Conservation (phyloP, 2,797 vertebrate genomes). For the Triplophysa bombifrons region DNA sequence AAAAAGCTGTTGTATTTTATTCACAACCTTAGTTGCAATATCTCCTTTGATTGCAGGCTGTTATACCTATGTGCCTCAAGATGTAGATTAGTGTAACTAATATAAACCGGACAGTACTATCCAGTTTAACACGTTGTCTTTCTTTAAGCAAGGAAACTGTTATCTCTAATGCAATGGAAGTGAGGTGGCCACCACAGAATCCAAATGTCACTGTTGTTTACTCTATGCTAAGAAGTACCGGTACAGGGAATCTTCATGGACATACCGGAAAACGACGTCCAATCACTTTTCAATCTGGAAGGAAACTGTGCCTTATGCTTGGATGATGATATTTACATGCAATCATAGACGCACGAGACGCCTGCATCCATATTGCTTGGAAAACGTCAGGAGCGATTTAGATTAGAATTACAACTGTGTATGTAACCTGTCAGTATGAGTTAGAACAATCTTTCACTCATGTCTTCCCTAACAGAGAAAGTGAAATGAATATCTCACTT, state of each 20-base stretch:
- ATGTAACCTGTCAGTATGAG: slow-evolving; percentile 40
- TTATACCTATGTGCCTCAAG: neutral
- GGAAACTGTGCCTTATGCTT: slow-evolving; percentile 43
- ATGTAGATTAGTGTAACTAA: slow-evolving; percentile 16
- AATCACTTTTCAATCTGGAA: slow-evolving; percentile 32
- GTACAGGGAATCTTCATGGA: slow-evolving; percentile 16
- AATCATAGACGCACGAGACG: slow-evolving; percentile 45
- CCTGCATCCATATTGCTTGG: slow-evolving; percentile 24
- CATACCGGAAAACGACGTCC: slow-evolving; percentile 31
- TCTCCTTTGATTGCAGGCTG: no score
- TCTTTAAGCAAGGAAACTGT: slow-evolving; percentile 20
- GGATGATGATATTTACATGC: slow-evolving; percentile 56
- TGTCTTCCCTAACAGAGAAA: neutral
- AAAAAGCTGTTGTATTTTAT: no score
- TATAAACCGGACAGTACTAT: slow-evolving; percentile 3
- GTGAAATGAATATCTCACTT: neutral
- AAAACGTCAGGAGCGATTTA: slow-evolving; percentile 42
- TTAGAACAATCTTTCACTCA: slow-evolving; percentile 34
- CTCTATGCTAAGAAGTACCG: slow-evolving; percentile 3
- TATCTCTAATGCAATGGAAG: slow-evolving; percentile 39
- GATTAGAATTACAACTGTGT: slow-evolving; percentile 22
- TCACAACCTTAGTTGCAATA: no score
- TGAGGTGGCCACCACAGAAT: slow-evolving; percentile 29
- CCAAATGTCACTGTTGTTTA: slow-evolving; percentile 6
- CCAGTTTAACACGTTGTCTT: slow-evolving; percentile 9